phyloP scores from a whole-genome alignment of 2,888 invertebrate species.

The Melanostoma scalare region DNA sequence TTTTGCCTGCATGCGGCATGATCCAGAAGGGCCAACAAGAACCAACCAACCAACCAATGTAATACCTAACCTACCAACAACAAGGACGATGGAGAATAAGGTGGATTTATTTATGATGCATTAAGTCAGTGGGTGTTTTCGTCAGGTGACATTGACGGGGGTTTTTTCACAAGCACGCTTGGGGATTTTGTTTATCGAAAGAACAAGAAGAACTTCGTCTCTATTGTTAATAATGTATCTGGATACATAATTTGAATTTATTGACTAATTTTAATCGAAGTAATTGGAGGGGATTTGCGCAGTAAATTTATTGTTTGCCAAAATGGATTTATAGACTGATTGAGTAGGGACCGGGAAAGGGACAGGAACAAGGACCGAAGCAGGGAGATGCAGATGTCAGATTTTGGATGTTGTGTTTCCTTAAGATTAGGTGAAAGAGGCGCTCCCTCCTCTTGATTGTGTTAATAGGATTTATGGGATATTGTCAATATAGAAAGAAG shows the following conservation, averaged over 20 bases:
- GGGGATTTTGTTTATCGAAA: background rate
- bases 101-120: constrained; percentile 50
- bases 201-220: background rate
- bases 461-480: no score
- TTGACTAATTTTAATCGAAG: constrained; percentile 65
- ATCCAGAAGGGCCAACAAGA: constrained; percentile 15
- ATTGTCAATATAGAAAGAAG: no score
- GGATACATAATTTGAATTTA: constrained; percentile 65
- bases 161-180: background rate
- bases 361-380: background rate
- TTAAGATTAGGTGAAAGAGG: constrained; percentile 6
- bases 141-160: constrained; percentile 58
- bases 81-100: background rate
- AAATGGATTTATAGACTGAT: constrained; percentile 45
- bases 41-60: background rate
- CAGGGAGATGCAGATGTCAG: constrained; percentile 29
- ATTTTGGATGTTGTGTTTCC: constrained; percentile 21
- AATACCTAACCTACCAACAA: background rate
- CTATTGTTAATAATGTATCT: constrained; percentile 35
- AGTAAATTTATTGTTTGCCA: constrained; percentile 34
- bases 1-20: constrained; percentile 51
- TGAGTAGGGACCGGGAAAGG: no score
- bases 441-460: no score
- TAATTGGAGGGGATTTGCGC: constrained; percentile 20
- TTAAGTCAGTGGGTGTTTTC: constrained; percentile 53